phyloP scores from a whole-genome alignment of 2,797 vertebrate species.

The Poecilia velifera region DNA sequence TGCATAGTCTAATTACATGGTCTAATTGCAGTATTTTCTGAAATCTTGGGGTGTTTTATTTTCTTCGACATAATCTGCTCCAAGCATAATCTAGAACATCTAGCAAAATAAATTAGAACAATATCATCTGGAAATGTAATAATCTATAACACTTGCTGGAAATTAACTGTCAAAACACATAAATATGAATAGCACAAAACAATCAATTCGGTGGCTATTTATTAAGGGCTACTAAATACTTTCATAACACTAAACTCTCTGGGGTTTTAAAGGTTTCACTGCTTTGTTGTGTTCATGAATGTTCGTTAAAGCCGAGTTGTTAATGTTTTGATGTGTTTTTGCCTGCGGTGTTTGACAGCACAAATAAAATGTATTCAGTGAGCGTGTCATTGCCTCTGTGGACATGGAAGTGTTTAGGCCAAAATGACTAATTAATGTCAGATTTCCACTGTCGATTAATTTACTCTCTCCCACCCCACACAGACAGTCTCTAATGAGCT shows the following conservation, averaged over 20 bases:
- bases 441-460: constrained; percentile 75
- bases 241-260: not conserved
- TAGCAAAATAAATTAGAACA: not conserved
- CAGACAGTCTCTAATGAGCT: constrained; percentile 66
- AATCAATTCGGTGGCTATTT: constrained; percentile 11
- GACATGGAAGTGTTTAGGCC: constrained; percentile 60
- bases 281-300: constrained; percentile 55
- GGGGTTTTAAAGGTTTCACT: constrained; percentile 35
- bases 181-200: not conserved
- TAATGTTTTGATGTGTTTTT: constrained; percentile 69
- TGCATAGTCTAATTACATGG: not conserved
- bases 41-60: no score
- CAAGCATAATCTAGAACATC: not conserved
- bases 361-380: constrained; percentile 69
- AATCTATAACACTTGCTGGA: not conserved
- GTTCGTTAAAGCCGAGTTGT: constrained; percentile 69
- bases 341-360: constrained; percentile 59
- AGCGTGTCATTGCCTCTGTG: constrained; percentile 57
- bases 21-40: no score
- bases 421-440: constrained; percentile 78
- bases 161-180: not conserved
- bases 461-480: constrained; percentile 38
- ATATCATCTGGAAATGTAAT: not conserved
- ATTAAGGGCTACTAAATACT: constrained; percentile 13
- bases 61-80: not conserved